Conservation (phyloP, 2,888 invertebrate genomes). For the Drosophila mimica region DNA sequence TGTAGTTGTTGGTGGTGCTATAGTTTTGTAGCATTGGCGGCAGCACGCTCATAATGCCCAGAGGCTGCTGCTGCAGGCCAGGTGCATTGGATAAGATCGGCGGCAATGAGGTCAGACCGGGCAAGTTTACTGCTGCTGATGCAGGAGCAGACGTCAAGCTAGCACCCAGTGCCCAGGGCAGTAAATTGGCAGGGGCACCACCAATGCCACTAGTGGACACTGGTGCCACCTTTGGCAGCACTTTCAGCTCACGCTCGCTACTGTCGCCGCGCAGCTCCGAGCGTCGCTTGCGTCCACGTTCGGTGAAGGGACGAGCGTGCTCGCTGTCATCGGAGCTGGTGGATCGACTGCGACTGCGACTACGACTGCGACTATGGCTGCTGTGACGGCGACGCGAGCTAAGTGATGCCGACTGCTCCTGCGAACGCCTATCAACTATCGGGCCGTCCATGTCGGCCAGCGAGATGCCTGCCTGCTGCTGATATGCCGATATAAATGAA, state of each 20-base stretch:
- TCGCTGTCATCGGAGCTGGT: slow-evolving; percentile 74
- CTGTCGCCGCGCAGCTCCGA: slow-evolving; percentile 75
- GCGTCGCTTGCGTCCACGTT: slow-evolving; percentile 75
- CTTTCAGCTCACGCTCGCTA: slow-evolving; percentile 56
- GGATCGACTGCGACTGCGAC: slow-evolving; percentile 84
- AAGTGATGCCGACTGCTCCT: slow-evolving; percentile 1
- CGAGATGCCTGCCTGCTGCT: slow-evolving; percentile 81
- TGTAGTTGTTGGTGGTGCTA: slow-evolving; percentile 72
- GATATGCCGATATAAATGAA: slow-evolving; percentile 76
- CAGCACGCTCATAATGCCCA: slow-evolving; percentile 32
- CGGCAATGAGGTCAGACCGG: slow-evolving; percentile 8
- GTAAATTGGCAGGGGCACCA: neutral
- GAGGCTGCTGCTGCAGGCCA: slow-evolving; percentile 22
- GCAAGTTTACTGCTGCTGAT: slow-evolving; percentile 15
- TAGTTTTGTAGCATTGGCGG: slow-evolving; percentile 69
- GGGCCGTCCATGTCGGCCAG: slow-evolving; percentile 54
- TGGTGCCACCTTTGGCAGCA: slow-evolving; percentile 17
- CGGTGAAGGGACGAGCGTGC: slow-evolving; percentile 76
- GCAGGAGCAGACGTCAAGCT: slow-evolving; percentile 4
- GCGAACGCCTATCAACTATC: slow-evolving; percentile 28
- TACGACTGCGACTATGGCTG: slow-evolving; percentile 38
- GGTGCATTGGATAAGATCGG: slow-evolving; percentile 15
- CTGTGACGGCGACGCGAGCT: slow-evolving; percentile 81
- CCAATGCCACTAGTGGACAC: neutral
- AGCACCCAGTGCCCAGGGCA: slow-evolving; percentile 53